A percentile compares a stretch with the other conserved stretches of the same genome.
Evolutionary conservation across 2,113 vertebrate species (phyloP).

Genomic region (Lichenostomus cassidix): DNA sequence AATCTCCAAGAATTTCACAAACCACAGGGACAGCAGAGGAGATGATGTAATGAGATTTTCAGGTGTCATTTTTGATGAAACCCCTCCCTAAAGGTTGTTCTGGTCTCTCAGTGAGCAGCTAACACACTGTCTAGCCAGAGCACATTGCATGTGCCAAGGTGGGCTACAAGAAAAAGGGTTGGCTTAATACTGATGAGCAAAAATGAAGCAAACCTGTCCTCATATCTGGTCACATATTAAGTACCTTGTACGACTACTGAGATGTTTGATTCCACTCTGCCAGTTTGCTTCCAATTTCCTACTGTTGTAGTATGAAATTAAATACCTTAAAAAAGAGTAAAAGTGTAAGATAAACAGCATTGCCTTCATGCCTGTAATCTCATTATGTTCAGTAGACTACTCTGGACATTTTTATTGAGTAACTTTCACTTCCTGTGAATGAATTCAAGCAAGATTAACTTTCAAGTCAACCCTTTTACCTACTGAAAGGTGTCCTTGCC

Average conservation of each 20-base stretch:
- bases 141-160: rapidly evolving
- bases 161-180: background rate
- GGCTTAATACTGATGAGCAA: background rate
- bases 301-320: background rate
- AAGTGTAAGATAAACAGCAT: background rate
- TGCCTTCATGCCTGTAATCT: background rate
- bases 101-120: background rate
- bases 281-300: background rate
- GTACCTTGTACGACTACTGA: background rate
- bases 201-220: background rate
- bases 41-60: background rate
- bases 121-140: background rate
- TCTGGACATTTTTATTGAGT: background rate
- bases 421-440: background rate
- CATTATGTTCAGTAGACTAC: background rate
- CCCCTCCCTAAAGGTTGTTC: background rate
- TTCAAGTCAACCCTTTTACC: background rate
- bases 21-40: background rate
- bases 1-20: background rate
- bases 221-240: background rate
- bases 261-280: background rate
- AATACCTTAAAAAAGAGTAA: background rate
- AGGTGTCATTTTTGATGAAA: background rate
- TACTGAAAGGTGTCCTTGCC: background rate
- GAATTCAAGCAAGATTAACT: background rate